These are phyloP conservation scores for Stegostoma tigrinum DNA, from an alignment of 2,113 vertebrate species.

Conservation along the genomic window DNA sequence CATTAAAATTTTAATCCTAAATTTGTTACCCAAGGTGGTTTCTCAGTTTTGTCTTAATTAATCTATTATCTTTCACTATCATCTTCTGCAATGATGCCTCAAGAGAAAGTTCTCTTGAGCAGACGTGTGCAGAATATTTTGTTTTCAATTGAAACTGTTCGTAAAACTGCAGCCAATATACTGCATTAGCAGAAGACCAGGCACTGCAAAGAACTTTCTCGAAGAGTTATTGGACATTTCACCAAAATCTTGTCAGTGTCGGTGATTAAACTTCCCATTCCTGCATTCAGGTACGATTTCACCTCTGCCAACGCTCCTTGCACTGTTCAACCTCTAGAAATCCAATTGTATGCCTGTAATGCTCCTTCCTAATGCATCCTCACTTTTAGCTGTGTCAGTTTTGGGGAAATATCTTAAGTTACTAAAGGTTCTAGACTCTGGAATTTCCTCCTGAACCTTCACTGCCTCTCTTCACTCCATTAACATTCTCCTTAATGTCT, in stretches of 20 bases:
- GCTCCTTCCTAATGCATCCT: background rate
- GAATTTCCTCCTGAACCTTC: background rate
- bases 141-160: background rate
- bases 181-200: no score
- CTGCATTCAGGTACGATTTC: background rate
- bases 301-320: background rate
- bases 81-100: background rate
- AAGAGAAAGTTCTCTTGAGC: background rate
- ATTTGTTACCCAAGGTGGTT: constrained; percentile 16
- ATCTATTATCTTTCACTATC: background rate
- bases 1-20: constrained; percentile 6
- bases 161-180: background rate
- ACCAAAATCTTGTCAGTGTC: background rate
- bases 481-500: background rate
- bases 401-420: background rate
- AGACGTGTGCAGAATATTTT: background rate
- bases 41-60: constrained; percentile 12
- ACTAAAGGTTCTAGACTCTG: background rate
- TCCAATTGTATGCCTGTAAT: background rate
- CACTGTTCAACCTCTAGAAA: no score
- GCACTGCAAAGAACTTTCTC: background rate
- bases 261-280: background rate
- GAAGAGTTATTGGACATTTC: background rate
- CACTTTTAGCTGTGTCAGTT: background rate
- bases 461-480: background rate